Percentiles rank a stretch among this genome's conserved stretches.
These are phyloP conservation scores for Laticauda colubrina DNA, from an alignment of 2,113 vertebrate genomes.

Conservation along the genomic window DNA sequence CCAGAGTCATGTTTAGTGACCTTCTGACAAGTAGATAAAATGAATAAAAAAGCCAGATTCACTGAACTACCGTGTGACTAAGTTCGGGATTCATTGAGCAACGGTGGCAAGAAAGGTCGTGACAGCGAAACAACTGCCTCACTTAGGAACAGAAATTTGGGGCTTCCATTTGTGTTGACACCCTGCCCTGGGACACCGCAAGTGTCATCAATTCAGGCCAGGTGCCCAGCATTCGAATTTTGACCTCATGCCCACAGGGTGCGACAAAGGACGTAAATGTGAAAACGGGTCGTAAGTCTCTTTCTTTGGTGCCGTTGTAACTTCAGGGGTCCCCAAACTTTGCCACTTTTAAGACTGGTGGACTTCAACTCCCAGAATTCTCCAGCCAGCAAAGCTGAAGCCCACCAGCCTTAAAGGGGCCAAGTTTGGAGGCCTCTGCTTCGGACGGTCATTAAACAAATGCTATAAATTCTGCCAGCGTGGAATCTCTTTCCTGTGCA, in stretches of 20 bases:
- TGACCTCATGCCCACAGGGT: neutral
- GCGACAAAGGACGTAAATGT: neutral
- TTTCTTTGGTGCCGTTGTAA: too few species aligned
- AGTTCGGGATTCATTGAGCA: too few species aligned
- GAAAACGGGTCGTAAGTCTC: neutral
- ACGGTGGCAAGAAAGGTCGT: neutral
- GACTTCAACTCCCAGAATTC: too few species aligned
- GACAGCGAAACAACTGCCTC: neutral
- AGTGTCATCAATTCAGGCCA: neutral
- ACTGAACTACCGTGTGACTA: neutral
- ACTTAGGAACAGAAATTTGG: neutral
- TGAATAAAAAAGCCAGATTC: neutral
- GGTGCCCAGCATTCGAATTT: neutral
- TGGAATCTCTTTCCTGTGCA: neutral
- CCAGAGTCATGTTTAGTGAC: neutral
- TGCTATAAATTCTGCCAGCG: too few species aligned
- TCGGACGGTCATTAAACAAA: too few species aligned
- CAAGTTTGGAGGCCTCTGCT: too few species aligned
- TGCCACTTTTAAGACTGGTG: too few species aligned
- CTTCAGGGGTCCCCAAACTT: neutral
- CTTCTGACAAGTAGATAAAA: too few species aligned
- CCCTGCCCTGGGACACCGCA: too few species aligned
- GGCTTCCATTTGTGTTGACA: neutral
- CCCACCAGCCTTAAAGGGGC: too few species aligned
- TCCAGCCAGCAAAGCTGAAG: too few species aligned